Conservation (phyloP, 2,888 invertebrate genomes). For the Cerceris rybyensis region DNA sequence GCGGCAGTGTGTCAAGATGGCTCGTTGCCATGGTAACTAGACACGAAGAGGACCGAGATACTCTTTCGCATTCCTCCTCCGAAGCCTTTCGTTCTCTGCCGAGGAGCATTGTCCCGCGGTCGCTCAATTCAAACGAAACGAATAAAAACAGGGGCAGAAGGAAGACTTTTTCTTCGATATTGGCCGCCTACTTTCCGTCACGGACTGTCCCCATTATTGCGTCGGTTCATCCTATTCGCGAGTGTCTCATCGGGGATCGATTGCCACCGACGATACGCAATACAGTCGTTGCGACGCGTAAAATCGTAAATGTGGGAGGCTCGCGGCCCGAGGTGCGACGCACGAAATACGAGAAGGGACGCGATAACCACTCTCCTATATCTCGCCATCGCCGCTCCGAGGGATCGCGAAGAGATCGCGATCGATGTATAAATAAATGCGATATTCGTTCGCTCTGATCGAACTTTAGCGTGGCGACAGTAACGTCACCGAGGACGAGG, state of each 20-base stretch:
- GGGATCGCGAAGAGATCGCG: neutral
- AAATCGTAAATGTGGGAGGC: constrained; percentile 21
- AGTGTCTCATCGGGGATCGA: neutral
- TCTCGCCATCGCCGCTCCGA: neutral
- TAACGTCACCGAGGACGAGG: too few species aligned
- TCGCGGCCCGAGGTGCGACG: constrained; percentile 7
- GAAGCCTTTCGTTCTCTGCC: constrained; percentile 21
- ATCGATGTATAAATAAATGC: neutral
- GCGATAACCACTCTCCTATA: neutral
- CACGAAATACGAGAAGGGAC: constrained; percentile 2
- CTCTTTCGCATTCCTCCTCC: constrained; percentile 54
- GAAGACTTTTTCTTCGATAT: neutral
- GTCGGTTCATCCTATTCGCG: constrained; percentile 3
- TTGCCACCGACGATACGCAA: neutral
- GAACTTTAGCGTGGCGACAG: neutral
- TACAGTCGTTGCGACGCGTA: constrained; percentile 1
- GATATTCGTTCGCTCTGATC: neutral
- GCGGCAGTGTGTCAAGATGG: constrained; percentile 78
- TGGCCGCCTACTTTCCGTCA: constrained; percentile 2
- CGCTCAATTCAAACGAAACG: too few species aligned
- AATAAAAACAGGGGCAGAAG: too few species aligned
- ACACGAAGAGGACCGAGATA: constrained; percentile 42
- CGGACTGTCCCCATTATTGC: constrained; percentile 8
- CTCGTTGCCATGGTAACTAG: constrained; percentile 78
- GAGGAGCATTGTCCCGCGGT: too few species aligned